A percentile compares a stretch with the other conserved stretches of the same genome.
These are phyloP conservation scores for Fringilla coelebs DNA, from an alignment of 2,797 vertebrate genomes.

Conservation along the genomic window DNA sequence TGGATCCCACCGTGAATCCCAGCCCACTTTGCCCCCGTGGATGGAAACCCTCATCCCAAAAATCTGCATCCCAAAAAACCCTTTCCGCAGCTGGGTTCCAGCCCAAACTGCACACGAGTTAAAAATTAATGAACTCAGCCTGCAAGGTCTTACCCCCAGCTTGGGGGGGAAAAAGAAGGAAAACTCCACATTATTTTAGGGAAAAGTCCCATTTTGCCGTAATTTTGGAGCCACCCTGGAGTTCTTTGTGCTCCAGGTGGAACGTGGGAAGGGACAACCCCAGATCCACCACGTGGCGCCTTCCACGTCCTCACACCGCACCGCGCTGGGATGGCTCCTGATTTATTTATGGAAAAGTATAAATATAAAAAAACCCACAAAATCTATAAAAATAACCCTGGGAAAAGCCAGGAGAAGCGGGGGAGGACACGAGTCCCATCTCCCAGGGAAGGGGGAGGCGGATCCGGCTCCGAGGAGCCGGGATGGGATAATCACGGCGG, in stretches of 20 bases:
- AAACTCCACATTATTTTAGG: background rate
- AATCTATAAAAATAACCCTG: background rate
- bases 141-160: background rate
- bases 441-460: background rate
- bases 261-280: background rate
- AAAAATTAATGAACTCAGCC: background rate
- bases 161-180: accelerated
- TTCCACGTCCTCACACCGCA: accelerated
- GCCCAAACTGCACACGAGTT: background rate
- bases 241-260: background rate
- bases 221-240: background rate
- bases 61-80: background rate
- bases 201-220: background rate
- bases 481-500: background rate
- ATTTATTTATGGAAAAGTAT: background rate
- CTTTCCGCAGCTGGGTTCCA: background rate
- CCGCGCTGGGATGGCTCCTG: accelerated
- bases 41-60: background rate
- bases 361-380: background rate
- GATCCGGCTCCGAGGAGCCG: background rate
- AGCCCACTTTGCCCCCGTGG: accelerated
- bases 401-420: background rate
- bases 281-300: background rate
- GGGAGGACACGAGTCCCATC: background rate
- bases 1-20: accelerated